Conservation (phyloP, 2,888 invertebrate species). For the Athetis lepigone region DNA sequence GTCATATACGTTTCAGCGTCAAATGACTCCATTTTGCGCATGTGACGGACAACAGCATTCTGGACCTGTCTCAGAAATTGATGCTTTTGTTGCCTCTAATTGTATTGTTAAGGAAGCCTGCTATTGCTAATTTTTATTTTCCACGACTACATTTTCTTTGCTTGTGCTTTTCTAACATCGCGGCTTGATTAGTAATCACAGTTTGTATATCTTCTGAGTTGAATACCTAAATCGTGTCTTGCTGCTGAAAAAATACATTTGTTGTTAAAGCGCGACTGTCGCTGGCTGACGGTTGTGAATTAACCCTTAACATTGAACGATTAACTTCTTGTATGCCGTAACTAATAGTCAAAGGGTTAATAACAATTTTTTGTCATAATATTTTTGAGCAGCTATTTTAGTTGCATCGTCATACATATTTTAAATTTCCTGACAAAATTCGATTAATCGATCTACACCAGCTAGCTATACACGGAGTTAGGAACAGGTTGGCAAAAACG, state of each 20-base stretch:
- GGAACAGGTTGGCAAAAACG: no score
- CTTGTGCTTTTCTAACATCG: conserved; percentile 22
- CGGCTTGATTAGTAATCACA: conserved; percentile 21
- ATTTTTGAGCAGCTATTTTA: no score
- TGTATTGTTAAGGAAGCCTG: conserved; percentile 30
- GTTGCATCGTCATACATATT: no score
- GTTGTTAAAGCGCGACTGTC: conserved; percentile 23
- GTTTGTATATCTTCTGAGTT: conserved; percentile 25
- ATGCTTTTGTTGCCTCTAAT: conserved; percentile 28
- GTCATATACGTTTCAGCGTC: conserved; percentile 29
- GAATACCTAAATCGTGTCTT: conserved; percentile 25
- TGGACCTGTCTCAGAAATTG: conserved; percentile 16
- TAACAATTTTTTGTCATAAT: no score
- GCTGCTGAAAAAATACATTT: conserved; percentile 21
- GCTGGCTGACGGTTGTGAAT: conserved; percentile 23
- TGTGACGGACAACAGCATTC: not conserved
- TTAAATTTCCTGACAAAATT: no score
- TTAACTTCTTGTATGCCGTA: no score
- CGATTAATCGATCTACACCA: no score
- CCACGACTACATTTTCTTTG: conserved; percentile 4
- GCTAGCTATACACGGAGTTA: no score
- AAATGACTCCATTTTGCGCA: conserved; percentile 24
- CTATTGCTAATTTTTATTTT: conserved; percentile 19
- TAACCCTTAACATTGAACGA: conserved; percentile 19
- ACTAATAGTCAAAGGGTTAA: no score